Evolutionary conservation across 2,888 invertebrate genomes (phyloP), one percentile per base, ranked within the genome.

Genomic region (Caenorhabditis sulstoni): DNA sequence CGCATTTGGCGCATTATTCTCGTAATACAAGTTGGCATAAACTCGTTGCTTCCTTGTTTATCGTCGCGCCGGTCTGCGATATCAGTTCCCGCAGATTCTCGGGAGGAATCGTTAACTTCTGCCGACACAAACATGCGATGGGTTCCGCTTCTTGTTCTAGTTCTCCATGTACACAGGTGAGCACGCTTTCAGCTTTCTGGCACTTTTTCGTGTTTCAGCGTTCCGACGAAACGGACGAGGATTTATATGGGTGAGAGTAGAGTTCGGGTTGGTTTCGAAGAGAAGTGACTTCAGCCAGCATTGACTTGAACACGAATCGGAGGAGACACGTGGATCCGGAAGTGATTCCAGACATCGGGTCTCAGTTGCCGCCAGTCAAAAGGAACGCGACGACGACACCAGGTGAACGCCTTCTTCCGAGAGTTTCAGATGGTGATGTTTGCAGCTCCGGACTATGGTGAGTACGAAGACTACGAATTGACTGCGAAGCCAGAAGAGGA

Each of bases 21-120:
- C 58, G 67, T 57, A 70, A 70, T 53, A 70, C 70, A 70, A 70
- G 64, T 73, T 73, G 57, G 52, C 47, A 73, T 44, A 58, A 73
- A 73, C 64, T 73, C 55, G 62, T 62, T 62, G 22, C 23, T 57
- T 3, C 14, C 18, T 23, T 47, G 45, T 61, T 61, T 47, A 47
- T 61, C 62, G 37, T 37, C 50, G 11, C 18, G 23, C 16, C n/a
- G n/a, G n/a, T 29, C 23, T n/a, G 2, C 29, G 29, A 41, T 67
- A 55, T 67, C 57, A 57, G 12, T 61, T 49, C 14, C 23, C 50
- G 53, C 29, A 50, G n/a, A 39, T 41, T 20, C 44, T 37, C 20
- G 23, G 4, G 11, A 39, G 2, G 18, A 22, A 11, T 41, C 22
- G 9, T 23, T 44, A 5, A n/a, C n/a, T n/a, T n/a, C n/a, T n/a